Conservation (phyloP, 2,113 vertebrate species). For the Mus spicilegus region DNA sequence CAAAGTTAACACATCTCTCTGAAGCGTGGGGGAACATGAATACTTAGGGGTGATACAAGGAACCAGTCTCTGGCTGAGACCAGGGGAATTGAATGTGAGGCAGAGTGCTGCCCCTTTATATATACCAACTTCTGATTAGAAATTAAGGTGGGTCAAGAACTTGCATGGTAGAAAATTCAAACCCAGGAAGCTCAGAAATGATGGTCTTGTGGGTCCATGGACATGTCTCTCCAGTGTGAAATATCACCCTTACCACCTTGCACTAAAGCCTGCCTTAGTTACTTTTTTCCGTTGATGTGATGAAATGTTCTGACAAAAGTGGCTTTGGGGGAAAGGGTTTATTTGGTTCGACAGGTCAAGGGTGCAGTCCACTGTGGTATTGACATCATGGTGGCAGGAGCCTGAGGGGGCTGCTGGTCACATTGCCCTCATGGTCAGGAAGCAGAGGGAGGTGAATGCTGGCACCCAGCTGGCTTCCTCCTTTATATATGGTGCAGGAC, state of each 20-base stretch:
- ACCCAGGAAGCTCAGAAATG: neutral
- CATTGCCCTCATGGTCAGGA: neutral
- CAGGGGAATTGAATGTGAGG: neutral
- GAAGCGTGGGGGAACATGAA: accelerated
- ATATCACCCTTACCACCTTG: neutral
- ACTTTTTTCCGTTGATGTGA: neutral
- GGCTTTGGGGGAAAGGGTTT: neutral
- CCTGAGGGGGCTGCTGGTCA: neutral
- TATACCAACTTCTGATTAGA: neutral
- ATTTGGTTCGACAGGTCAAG: neutral
- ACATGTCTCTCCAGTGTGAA: neutral
- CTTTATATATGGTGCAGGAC: neutral
- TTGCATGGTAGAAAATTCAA: neutral
- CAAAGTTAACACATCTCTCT: neutral
- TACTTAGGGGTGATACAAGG: neutral
- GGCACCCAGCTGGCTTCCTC: neutral
- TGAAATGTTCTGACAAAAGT: neutral
- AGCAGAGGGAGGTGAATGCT: too few species aligned
- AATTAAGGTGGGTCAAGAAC: neutral
- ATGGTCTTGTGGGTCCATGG: accelerated
- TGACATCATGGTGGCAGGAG: neutral
- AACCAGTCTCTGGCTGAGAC: neutral
- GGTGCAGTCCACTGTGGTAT: neutral
- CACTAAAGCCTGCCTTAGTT: neutral
- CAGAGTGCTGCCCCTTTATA: neutral